These are phyloP conservation scores for Papilio dardanus DNA, from an alignment of 1,140 invertebrate genomes.

Conservation along the genomic window DNA sequence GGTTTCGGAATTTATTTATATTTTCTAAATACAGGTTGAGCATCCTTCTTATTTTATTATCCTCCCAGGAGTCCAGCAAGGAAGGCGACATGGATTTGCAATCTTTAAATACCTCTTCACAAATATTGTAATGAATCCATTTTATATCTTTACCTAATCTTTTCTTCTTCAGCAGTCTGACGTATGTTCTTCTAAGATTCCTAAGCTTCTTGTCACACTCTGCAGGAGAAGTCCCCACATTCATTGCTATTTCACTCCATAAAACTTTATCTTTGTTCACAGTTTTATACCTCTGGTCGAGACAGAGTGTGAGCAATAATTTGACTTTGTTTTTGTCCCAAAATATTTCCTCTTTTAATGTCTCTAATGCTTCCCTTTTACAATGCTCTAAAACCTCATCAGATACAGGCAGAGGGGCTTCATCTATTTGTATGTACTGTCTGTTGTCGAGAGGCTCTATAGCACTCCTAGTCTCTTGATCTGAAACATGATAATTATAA, in stretches of 20 bases:
- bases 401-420: constrained; percentile 43
- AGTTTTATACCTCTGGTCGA: constrained; percentile 62
- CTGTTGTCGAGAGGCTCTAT: constrained; percentile 61
- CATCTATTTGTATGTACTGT: constrained; percentile 64
- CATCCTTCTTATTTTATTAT: constrained; percentile 62
- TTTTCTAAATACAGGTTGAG: constrained; percentile 72
- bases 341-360: constrained; percentile 60
- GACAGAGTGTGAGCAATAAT: constrained; percentile 60
- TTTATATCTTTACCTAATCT: constrained; percentile 70
- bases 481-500: constrained; percentile 52
- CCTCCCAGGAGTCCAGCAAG: constrained; percentile 70
- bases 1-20: constrained; percentile 60
- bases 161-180: constrained; percentile 71
- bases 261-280: constrained; percentile 57
- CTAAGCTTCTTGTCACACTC: constrained; percentile 73
- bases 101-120: constrained; percentile 72
- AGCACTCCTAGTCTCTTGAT: constrained; percentile 61
- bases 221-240: constrained; percentile 60
- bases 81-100: constrained; percentile 60
- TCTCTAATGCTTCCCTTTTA: constrained; percentile 45
- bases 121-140: constrained; percentile 70
- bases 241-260: constrained; percentile 63
- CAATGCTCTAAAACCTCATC: constrained; percentile 44
- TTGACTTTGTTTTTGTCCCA: constrained; percentile 74
- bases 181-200: constrained; percentile 67